A percentile compares a stretch with the other conserved stretches of the same genome.
These are phyloP conservation scores for Odontothrips loti DNA, from an alignment of 2,888 invertebrate genomes.

Conservation along the genomic window DNA sequence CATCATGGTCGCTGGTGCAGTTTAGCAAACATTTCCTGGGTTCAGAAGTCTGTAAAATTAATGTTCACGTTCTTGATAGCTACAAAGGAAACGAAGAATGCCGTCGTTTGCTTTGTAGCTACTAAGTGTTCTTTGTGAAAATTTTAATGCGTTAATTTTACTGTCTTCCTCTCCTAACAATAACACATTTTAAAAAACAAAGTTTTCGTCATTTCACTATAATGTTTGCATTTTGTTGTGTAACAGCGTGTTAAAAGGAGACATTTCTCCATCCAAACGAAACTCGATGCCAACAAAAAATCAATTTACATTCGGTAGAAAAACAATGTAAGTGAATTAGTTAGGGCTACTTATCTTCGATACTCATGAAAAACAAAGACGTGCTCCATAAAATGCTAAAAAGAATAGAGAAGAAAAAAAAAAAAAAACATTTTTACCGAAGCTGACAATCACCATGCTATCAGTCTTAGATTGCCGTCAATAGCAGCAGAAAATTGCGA, in stretches of 20 bases:
- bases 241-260: too few relatives aligned
- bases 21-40: neutral
- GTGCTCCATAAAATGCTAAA: neutral
- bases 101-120: too few relatives aligned
- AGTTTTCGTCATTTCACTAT: neutral
- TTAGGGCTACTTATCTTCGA: neutral
- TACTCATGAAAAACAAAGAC: neutral
- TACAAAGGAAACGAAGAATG: too few relatives aligned
- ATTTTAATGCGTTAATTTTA: too few relatives aligned
- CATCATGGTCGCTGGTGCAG: neutral
- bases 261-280: too few relatives aligned
- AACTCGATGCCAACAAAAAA: neutral
- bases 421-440: neutral
- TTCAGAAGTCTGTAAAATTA: neutral
- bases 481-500: neutral
- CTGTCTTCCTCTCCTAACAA: neutral
- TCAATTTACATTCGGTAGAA: neutral
- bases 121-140: too few relatives aligned
- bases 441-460: constrained; percentile 12
- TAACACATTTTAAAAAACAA: neutral
- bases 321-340: constrained; percentile 7
- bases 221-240: neutral
- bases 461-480: constrained; percentile 14
- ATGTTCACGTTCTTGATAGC: neutral
- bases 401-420: neutral